Base-by-base conservation (phyloP, 2,797 vertebrate species). In the Aythya fuligula region DNA sequence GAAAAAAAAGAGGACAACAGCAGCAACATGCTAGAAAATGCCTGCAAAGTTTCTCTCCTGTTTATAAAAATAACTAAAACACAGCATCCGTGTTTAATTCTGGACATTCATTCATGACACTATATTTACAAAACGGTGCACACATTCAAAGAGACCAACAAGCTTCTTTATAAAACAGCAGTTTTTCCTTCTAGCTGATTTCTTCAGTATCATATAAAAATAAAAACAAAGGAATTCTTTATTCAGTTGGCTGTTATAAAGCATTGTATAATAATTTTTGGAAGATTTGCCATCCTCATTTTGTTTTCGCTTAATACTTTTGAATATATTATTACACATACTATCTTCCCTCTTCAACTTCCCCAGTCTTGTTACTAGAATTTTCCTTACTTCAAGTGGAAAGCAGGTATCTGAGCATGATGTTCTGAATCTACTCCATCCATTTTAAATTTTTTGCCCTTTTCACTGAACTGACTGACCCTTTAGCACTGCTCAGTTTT, bases 371-470 rank as follows among this genome's bases (percentile, higher is more conserved):
- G n/a, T 45, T 80, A 45, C n/a, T 18, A 32, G 51, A 83, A 84
- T 64, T 84, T 88, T 86, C n/a, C 51, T 36, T 76, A 16, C 67
- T 85, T 81, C 56, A 91, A 88, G 74, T 69, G 45, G 61, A 89
- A 93, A 86, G 71, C 19, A 86, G 47, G 5, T 49, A 89, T 38
- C 47, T 85, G 69, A 90, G 76, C 85, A 85, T 9, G 47, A 83
- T 73, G 25, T n/a, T 70, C 71, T 89, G 93, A 71, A 82, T 86
- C 78, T 58, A 69, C 87, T 61, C 65, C 8, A 78, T 64, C 75
- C 74, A 85, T 87, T 93, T 85, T 53, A 75, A 93, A 45, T 34
- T 75, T 85, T 91, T 78, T 77, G 66, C 53, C 91, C 54, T 74
- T 87, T 88, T 32, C 78, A 27, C 57, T 89, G 60, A 75, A 58